These are phyloP conservation scores for Biston stratarius DNA, from an alignment of 2,888 invertebrate genomes.

Conservation along the genomic window DNA sequence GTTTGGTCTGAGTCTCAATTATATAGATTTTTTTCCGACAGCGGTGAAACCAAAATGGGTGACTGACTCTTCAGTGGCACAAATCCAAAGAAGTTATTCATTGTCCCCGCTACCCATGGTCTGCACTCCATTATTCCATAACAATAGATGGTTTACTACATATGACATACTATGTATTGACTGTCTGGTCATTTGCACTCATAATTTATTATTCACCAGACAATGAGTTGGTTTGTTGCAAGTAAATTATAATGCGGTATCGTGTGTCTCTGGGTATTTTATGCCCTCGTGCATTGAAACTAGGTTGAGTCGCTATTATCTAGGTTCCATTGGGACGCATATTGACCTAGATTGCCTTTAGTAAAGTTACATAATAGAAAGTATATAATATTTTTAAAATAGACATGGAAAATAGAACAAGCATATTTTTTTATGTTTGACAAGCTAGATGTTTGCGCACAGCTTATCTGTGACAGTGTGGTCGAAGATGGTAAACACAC, in stretches of 20 bases:
- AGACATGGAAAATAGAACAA: too few species aligned
- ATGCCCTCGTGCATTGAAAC: constrained; percentile 25
- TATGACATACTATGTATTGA: background rate
- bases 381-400: too few species aligned
- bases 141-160: constrained; percentile 1
- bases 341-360: constrained; percentile 32
- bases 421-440: too few species aligned
- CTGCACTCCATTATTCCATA: background rate
- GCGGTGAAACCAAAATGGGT: too few species aligned
- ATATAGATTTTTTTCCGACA: too few species aligned
- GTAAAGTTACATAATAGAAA: background rate
- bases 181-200: constrained; percentile 16
- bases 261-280: constrained; percentile 8
- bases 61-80: background rate
- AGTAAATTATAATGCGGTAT: constrained; percentile 10
- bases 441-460: too few species aligned
- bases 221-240: constrained; percentile 7
- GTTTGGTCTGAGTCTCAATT: too few species aligned
- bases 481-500: too few species aligned
- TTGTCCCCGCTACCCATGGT: constrained; percentile 12
- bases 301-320: constrained; percentile 38
- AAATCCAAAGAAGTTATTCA: constrained; percentile 4
- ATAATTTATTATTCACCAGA: constrained; percentile 8
- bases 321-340: constrained; percentile 35
- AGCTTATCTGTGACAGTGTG: too few species aligned